Conservation (phyloP, 2,113 vertebrate species). For the Aphyosemion australe region DNA sequence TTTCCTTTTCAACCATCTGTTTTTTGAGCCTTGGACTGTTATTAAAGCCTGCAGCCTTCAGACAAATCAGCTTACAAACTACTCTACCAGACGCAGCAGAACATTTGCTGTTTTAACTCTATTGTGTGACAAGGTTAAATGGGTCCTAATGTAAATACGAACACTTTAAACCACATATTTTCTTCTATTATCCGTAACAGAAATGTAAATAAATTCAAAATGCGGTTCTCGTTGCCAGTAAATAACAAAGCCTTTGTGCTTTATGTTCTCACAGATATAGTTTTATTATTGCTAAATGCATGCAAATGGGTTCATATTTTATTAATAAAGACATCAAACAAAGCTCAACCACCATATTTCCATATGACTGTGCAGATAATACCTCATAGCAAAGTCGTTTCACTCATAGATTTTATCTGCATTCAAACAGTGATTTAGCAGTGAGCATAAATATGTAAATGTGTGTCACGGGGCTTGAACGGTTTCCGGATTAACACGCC, state of each 20-base stretch:
- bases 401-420: not conserved
- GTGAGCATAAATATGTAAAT: conserved; percentile 6
- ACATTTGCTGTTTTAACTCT: not conserved
- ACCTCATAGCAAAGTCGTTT: not conserved
- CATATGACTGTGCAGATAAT: not conserved
- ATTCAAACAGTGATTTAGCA: conserved; percentile 10
- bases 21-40: not conserved
- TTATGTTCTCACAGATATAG: not conserved
- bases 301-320: not conserved
- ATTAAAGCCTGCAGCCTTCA: not conserved
- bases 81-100: not conserved
- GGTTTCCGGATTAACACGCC: conserved; percentile 36
- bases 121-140: not conserved
- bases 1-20: not conserved
- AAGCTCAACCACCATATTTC: not conserved
- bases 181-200: not conserved
- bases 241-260: not conserved
- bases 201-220: conserved; percentile 17
- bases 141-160: not conserved
- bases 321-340: not conserved
- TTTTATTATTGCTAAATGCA: not conserved
- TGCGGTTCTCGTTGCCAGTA: not conserved
- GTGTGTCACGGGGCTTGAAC: conserved; percentile 6
- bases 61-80: not conserved
- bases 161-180: not conserved